Evolutionary conservation across 1,140 invertebrate species (phyloP), one percentile per base, ranked within the genome.

Genomic region (Brachionus angularis): DNA sequence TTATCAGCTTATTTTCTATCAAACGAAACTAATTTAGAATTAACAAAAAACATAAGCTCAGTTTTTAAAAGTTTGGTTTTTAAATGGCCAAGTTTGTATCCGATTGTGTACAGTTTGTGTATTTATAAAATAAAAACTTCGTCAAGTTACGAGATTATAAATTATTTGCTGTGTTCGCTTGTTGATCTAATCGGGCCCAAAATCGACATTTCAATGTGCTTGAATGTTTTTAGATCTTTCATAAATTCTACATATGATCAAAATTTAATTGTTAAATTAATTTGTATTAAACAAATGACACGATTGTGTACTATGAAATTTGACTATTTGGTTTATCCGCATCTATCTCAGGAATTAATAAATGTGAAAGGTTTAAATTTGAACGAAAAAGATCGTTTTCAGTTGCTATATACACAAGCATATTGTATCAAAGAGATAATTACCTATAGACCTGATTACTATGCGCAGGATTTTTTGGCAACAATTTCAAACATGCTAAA

Each of bases 81-180:
- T 23, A 58, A 58, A 58, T 58, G 53, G 53, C 53, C 53, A 12
- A 33, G 39, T 39, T 23, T 58, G 53, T 58, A 58, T 58, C 23
- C 23, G 23, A 39, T 36, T 1, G 47, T 67, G 1, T 49, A 47
- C 42, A 47, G 62, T 12, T 31, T 67, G 10, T 47, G 29, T 21
- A 50, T 67, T 49, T 67, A 67, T 42, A 67, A 67, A 67, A 47
- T 67, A 12, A 67, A 34, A 25, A 18, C n/a, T 8, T 46, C 62
- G 12, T 18, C 31, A 12, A 50, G 47, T 14, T 23, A 5, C 29
- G 39, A 47, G 12, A 3, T 46, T 16, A 67, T 50, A 3, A 46
- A 25, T n/a, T 50, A 47, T 31, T 12, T 67, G 23, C 7, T 67
- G 25, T 25, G 27, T n/a, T 33, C 42, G 21, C 16, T 67, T 21